Conservation (phyloP, 2,888 invertebrate species). For the Eupithecia insigniata region DNA sequence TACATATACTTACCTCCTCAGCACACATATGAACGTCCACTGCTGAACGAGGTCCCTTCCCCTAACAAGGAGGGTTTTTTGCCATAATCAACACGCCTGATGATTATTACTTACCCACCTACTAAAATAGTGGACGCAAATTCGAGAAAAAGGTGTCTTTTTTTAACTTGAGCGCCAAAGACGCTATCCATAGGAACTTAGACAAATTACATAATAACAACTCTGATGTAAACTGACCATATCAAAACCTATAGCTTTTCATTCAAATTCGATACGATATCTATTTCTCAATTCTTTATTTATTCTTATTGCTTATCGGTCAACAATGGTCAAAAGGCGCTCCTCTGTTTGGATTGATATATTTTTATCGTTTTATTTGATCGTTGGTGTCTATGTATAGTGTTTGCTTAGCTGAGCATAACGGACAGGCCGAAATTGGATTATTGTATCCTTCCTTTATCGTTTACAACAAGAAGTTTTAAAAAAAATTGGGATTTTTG, state of each 20-base stretch:
- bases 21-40: too few species aligned
- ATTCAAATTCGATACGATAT: constrained; percentile 28
- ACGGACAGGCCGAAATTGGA: constrained; percentile 38
- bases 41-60: too few species aligned
- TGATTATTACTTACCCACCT: too few species aligned
- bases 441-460: constrained; percentile 10
- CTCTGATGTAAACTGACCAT: background rate
- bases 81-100: too few species aligned
- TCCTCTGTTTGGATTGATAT: constrained; percentile 52
- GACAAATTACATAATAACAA: background rate
- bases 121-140: background rate
- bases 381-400: constrained; percentile 46
- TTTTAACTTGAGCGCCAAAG: background rate
- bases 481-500: background rate
- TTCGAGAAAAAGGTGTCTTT: background rate
- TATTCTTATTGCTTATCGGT: constrained; percentile 52
- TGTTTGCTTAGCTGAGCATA: constrained; percentile 37
- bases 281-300: constrained; percentile 44
- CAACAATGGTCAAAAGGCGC: constrained; percentile 57
- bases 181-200: background rate
- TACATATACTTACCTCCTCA: too few species aligned
- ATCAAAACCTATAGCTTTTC: constrained; percentile 10
- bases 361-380: constrained; percentile 54
- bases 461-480: background rate
- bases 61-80: too few species aligned